These are phyloP conservation scores for Drosophila anomalata DNA, from an alignment of 2,888 invertebrate genomes.

Conservation along the genomic window DNA sequence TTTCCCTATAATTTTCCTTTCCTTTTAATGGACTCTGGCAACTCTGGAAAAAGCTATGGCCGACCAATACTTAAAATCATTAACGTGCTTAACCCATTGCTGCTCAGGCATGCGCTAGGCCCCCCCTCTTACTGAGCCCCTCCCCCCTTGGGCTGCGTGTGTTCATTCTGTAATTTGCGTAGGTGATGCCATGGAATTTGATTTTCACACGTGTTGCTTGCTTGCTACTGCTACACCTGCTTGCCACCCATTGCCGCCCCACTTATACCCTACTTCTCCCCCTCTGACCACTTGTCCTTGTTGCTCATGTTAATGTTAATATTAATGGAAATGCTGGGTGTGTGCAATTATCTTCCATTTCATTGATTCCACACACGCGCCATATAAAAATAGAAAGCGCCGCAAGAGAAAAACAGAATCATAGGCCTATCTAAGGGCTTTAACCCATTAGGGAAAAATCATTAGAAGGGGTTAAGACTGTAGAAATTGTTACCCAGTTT, in stretches of 20 bases:
- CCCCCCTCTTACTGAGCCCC: constrained; percentile 15
- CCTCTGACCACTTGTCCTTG: constrained; percentile 48
- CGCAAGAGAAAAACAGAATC: constrained; percentile 26
- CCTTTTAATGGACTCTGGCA: not conserved
- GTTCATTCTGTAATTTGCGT: constrained; percentile 77
- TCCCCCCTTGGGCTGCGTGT: constrained; percentile 58
- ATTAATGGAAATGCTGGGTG: constrained; percentile 71
- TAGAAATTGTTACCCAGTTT: not conserved
- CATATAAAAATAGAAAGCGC: constrained; percentile 62
- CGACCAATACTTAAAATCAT: constrained; percentile 64
- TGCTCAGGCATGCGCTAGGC: constrained; percentile 46
- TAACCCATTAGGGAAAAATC: constrained; percentile 40
- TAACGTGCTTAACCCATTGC: constrained; percentile 69
- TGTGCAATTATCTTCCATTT: constrained; percentile 73
- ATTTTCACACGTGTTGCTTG: constrained; percentile 80
- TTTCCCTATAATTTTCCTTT: not conserved
- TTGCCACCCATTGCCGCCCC: constrained; percentile 13
- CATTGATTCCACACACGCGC: constrained; percentile 69
- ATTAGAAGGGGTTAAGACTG: too few species aligned
- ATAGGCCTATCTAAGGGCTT: constrained; percentile 34
- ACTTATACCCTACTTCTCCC: not conserved
- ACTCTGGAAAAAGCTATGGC: constrained; percentile 24
- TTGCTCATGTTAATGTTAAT: constrained; percentile 71
- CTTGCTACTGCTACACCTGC: constrained; percentile 30
- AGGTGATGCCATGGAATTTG: constrained; percentile 81